A percentile compares a stretch with the other conserved stretches of the same genome.
phyloP scores from a whole-genome alignment of 2,888 invertebrate species.

The Acanthosepion lycidas region DNA sequence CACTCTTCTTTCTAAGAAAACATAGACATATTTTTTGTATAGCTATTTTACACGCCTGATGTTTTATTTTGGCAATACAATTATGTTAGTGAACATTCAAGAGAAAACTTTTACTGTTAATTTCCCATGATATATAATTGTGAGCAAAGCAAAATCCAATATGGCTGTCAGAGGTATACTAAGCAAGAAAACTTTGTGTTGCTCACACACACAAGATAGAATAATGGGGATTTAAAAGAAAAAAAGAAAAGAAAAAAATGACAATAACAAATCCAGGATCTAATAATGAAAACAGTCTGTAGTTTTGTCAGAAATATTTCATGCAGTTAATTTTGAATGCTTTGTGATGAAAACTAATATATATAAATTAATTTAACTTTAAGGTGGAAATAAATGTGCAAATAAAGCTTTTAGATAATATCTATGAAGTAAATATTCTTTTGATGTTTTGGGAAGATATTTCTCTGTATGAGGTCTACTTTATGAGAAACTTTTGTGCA shows the following conservation, averaged over 20 bases:
- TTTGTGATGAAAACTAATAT: background rate
- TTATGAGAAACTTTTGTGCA: background rate
- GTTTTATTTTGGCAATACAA: slow-evolving; percentile 1
- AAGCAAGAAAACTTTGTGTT: background rate
- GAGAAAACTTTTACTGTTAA: background rate
- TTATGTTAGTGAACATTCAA: slow-evolving; percentile 33
- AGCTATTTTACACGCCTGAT: background rate
- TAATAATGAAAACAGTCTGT: background rate
- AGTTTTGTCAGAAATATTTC: background rate
- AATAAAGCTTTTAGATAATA: background rate
- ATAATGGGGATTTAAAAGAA: background rate
- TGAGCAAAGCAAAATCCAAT: background rate
- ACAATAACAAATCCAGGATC: background rate
- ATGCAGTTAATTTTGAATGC: background rate
- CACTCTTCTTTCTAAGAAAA: background rate
- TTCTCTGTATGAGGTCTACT: background rate
- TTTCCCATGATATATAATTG: slow-evolving; percentile 21
- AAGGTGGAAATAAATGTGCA: background rate
- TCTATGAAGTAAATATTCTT: background rate
- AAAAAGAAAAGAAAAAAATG: background rate
- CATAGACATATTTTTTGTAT: slow-evolving; percentile 9
- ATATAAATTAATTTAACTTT: background rate
- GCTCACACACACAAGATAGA: background rate
- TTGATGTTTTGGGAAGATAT: background rate
- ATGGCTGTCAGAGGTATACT: too few relatives aligned